phyloP scores from a whole-genome alignment of 2,113 vertebrate species.

The Phasianus colchicus region DNA sequence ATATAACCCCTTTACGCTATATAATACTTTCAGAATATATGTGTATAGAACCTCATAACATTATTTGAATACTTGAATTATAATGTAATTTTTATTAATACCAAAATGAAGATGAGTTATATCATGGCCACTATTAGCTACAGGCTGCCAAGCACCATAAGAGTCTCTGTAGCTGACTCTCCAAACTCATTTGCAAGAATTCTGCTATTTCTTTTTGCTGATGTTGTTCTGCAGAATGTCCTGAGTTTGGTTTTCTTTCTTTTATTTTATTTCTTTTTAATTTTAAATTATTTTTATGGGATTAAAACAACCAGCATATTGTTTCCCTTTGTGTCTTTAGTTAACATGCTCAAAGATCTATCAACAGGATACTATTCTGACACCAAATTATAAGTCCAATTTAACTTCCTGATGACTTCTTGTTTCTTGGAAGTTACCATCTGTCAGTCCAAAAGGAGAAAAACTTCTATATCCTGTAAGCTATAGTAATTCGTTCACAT shows the following conservation, averaged over 20 bases:
- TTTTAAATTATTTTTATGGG: background rate
- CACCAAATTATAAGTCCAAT: background rate
- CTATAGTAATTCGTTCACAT: background rate
- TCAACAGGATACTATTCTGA: background rate
- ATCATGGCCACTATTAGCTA: background rate
- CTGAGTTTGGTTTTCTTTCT: background rate
- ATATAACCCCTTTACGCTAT: background rate
- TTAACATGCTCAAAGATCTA: background rate
- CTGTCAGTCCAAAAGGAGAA: background rate
- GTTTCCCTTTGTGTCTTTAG: background rate
- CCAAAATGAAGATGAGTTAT: background rate
- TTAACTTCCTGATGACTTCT: background rate
- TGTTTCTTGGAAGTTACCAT: background rate
- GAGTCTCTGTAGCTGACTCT: background rate
- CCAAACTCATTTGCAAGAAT: constrained; percentile 1
- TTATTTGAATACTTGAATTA: background rate
- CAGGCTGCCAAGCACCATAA: background rate
- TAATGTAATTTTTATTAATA: background rate
- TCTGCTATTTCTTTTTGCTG: background rate
- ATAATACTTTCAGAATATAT: background rate
- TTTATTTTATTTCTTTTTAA: background rate
- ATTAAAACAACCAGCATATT: background rate
- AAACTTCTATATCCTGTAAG: background rate
- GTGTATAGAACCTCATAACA: background rate
- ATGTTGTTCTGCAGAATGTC: background rate